Evolutionary conservation across 2,797 vertebrate species (phyloP), one percentile per base, ranked within the genome.

Genomic region (Arnoldichthys spilopterus): DNA sequence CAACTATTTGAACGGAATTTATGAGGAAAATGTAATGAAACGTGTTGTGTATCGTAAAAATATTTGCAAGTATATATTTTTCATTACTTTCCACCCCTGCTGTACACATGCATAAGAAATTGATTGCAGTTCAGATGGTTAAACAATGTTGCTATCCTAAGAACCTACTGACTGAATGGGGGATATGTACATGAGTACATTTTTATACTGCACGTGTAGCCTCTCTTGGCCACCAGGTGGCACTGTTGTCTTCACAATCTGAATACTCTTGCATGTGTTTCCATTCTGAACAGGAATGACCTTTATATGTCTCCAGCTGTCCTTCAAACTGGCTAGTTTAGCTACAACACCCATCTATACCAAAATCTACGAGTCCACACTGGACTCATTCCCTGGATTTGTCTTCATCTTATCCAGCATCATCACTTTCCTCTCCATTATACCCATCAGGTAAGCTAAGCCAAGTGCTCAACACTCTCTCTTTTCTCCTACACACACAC

Each of bases 341-440:
- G 92, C 86, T 24, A 95, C 97, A 77, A 95, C 96, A 67, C 95
- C 95, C 0, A 56, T 90, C 79, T 99, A 91, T 71, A 98, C 97
- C 34, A 93, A 94, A 82, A 91, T 98, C 84, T 99, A 98, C 83
- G 96, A 98, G 91, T 70, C 80, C 49, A 97, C 94, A 6, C 79
- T 98, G 85, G 85, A 91, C 82, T 95, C 92, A 94, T 95, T 95
- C 66, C 89, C 93, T 0, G 88, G 96, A 53, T 94, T 96, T 74
- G 94, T 97, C 83, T 99, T 98, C 81, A 86, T 82, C 1, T 80
- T 98, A 11, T 94, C 97, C 51, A 95, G 94, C 79, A 67, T 92
- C 53, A 70, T 94, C 2, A 89, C 94, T 15, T 95, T 95, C 49
- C 73, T 97, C 74, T 94, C 86, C 40, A 93, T 96, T 86, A 88